phyloP scores from a whole-genome alignment of 2,888 invertebrate genomes.

The Drosophila anomalata region DNA sequence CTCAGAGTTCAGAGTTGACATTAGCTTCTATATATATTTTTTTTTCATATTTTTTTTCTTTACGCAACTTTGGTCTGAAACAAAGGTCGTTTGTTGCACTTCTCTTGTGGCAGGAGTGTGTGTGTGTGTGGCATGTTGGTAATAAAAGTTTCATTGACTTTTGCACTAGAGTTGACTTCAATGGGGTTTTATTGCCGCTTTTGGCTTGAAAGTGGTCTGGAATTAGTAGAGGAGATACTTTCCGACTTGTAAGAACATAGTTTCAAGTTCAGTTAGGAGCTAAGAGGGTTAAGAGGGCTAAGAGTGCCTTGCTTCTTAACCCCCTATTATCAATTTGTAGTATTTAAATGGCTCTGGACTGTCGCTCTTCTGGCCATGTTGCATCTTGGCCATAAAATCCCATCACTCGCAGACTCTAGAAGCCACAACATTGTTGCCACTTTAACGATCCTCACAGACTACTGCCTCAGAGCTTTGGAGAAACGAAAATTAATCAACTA shows the following conservation, averaged over 20 bases:
- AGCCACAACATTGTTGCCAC: no score
- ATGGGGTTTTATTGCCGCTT: slow-evolving; percentile 26
- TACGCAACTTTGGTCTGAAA: slow-evolving; percentile 57
- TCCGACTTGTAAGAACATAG: no score
- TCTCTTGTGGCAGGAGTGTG: slow-evolving; percentile 40
- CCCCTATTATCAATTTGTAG: no score
- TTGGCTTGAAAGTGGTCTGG: no score
- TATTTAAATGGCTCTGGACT: no score
- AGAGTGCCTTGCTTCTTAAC: no score
- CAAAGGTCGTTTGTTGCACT: slow-evolving; percentile 69
- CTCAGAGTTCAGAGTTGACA: slow-evolving; percentile 21
- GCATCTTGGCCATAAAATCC: no score
- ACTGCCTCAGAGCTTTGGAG: neutral
- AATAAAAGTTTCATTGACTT: slow-evolving; percentile 69
- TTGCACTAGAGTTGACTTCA: slow-evolving; percentile 61
- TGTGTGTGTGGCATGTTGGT: slow-evolving; percentile 36
- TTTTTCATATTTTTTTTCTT: slow-evolving; percentile 28
- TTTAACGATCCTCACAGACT: slow-evolving; percentile 3
- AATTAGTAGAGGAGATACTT: no score
- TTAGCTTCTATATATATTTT: neutral
- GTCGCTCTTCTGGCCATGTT: no score
- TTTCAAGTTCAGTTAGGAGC: no score
- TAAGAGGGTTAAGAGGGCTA: no score
- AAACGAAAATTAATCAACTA: slow-evolving; percentile 60
- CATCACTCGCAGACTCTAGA: no score